Evolutionary conservation across 2,113 vertebrate species (phyloP), one percentile per base, ranked within the genome.

Genomic region (Anarrhichthys ocellatus): DNA sequence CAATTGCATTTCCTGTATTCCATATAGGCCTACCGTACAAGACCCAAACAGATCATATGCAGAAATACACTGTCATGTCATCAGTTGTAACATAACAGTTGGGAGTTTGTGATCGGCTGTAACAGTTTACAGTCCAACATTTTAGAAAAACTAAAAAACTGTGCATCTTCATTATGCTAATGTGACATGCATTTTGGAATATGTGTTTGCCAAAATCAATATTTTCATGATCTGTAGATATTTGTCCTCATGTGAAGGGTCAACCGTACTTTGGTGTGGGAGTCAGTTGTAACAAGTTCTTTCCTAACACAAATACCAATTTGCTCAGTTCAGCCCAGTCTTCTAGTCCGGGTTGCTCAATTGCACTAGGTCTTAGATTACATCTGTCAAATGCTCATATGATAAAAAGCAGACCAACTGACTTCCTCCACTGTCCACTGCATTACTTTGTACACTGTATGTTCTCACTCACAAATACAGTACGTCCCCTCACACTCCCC

Each of bases 371-470:
- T 27, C 14, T 34, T 32, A 34, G 27, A 32, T 70, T 5, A 20
- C n/a, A 66, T 10, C 4, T 27, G 36, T 73, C 36, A 58, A 27
- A 34, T 79, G 56, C 20, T 76, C 44, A 29, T 15, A 38, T 78
- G 36, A 46, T 63, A 40, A 11, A 0, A 68, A 5, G 14, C 29
- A 46, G 42, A 29, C 24, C 17, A 20, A 20, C 10, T 52, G 61
- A 44, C 32, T n/a, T 54, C 22, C 17, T 10, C 18, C 36, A 61
- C 20, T 15, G 44, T 54, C 10, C 22, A 36, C 36, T 73, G 40
- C 70, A 42, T 22, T 67, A 68, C 62, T 50, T 48, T 5, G 22
- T n/a, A 29, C 36, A 52, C 50, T 70, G 14, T 71, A 18, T 64
- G 42, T 46, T 18, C 29, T 65, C 38, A 27, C 18, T 69, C 50